Conservation (phyloP, 2,888 invertebrate genomes). For the Eupithecia subfuscata region DNA sequence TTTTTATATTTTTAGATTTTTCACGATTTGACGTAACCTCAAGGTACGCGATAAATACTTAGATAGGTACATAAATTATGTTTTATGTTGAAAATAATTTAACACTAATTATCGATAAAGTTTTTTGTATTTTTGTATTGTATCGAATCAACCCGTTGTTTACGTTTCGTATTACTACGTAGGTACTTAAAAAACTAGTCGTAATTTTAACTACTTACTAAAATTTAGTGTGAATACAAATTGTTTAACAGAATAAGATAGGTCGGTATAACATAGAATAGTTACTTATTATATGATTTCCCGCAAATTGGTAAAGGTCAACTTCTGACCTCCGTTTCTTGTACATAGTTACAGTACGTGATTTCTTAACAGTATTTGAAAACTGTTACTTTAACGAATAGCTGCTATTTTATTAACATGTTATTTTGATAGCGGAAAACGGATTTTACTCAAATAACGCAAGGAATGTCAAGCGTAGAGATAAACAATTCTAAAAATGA, state of each 20-base stretch:
- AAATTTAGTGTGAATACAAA: no score
- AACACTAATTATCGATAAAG: no score
- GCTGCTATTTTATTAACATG: conserved; percentile 17
- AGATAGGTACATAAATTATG: no score
- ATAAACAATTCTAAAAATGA: no score
- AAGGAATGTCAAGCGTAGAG: conserved; percentile 2
- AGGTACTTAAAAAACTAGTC: no score
- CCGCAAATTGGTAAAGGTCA: conserved; percentile 15
- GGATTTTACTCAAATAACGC: conserved; percentile 6
- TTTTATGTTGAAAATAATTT: no score
- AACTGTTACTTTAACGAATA: conserved; percentile 32
- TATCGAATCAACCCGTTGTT: no score
- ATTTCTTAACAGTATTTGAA: conserved; percentile 12
- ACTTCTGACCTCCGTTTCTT: background rate
- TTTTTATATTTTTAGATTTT: background rate
- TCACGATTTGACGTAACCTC: background rate
- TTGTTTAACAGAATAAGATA: no score
- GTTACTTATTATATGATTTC: conserved; percentile 20
- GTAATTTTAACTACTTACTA: no score
- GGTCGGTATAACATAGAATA: background rate
- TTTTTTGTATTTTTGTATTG: no score
- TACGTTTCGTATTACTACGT: no score
- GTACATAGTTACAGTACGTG: background rate
- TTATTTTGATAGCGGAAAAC: conserved; percentile 16
- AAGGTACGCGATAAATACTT: no score